Conservation (phyloP, 1,140 invertebrate species). For the Magallana gigas region DNA sequence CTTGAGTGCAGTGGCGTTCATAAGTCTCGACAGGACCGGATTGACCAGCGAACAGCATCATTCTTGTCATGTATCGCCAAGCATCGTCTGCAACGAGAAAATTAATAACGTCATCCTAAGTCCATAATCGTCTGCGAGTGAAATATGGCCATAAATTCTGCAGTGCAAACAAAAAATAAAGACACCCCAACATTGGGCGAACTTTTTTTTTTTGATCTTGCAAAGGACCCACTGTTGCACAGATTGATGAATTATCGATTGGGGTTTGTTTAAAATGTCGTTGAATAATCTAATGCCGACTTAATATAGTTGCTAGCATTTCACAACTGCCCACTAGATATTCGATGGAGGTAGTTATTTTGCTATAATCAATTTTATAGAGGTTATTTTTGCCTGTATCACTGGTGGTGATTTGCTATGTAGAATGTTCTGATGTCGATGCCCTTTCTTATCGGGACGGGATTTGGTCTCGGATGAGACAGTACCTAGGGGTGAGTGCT, state of each 20-base stretch:
- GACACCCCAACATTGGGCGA: not conserved
- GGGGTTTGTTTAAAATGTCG: constrained; percentile 24
- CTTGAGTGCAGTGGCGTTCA: constrained; percentile 32
- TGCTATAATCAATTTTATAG: constrained; percentile 31
- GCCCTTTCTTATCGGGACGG: not conserved
- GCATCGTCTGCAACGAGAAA: constrained; percentile 21
- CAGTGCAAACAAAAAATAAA: constrained; percentile 29
- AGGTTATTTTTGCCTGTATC: constrained; percentile 12
- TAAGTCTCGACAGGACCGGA: constrained; percentile 24
- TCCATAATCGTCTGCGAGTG: constrained; percentile 28
- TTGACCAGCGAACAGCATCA: constrained; percentile 3
- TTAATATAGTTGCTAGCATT: constrained; percentile 36
- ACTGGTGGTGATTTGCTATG: constrained; percentile 11
- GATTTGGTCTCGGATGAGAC: constrained; percentile 7
- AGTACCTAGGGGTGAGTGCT: not conserved
- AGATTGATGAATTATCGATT: constrained; percentile 29
- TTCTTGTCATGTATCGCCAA: constrained; percentile 30
- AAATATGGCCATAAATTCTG: constrained; percentile 12
- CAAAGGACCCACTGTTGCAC: not conserved
- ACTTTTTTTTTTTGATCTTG: constrained; percentile 20
- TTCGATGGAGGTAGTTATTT: constrained; percentile 26
- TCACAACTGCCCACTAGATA: constrained; percentile 28
- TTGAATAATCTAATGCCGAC: constrained; percentile 33
- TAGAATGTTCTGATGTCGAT: not conserved
- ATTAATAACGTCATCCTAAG: constrained; percentile 15